Evolutionary conservation across 2,113 vertebrate species (phyloP), one percentile per base, ranked within the genome.

Genomic region (Aramus guarauna): DNA sequence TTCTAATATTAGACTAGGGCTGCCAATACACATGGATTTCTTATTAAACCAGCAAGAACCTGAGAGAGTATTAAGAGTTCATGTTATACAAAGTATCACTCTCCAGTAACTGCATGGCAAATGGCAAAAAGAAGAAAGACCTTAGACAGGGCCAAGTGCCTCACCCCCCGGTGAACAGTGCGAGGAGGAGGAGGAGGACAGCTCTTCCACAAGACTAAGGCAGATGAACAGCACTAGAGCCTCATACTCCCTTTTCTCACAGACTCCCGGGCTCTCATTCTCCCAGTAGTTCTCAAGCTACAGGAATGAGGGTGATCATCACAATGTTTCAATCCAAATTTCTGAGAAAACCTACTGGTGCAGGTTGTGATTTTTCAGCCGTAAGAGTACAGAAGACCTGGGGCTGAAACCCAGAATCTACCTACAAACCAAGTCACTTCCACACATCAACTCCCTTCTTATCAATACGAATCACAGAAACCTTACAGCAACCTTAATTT

Each of bases 241-340:
- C 63, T 77, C 55, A 26, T 0, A 6, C 3, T 71, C 26, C 19
- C 29, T 77, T 53, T 8, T 9, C 30, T 53, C 56, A n/a, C 16
- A 41, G 29, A 56, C 6, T 72, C 58, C 27, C 4, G 52, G 17
- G 15, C 9, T 43, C 15, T 43, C 12, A 14, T 32, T 30, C n/a
- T 37, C 58, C 52, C 36, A 72, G 41, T 8, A 76, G 9, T 6
- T 80, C 22, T 34, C 84, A 82, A 72, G 26, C 62, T 48, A 15
- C 21, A 66, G 55, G 47, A 90, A 52, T 1, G 23, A 68, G 19
- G 67, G 18, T 30, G 45, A 26, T 32, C 37, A 68, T 4, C 48
- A 48, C 41, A 66, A n/a, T 0, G 0, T 32, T 22, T 55, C 17
- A 12, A 45, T 19, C 5, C 29, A 7, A 1, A 52, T 10, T 53